phyloP scores from a whole-genome alignment of 2,113 vertebrate genomes.

The Cariama cristata region DNA sequence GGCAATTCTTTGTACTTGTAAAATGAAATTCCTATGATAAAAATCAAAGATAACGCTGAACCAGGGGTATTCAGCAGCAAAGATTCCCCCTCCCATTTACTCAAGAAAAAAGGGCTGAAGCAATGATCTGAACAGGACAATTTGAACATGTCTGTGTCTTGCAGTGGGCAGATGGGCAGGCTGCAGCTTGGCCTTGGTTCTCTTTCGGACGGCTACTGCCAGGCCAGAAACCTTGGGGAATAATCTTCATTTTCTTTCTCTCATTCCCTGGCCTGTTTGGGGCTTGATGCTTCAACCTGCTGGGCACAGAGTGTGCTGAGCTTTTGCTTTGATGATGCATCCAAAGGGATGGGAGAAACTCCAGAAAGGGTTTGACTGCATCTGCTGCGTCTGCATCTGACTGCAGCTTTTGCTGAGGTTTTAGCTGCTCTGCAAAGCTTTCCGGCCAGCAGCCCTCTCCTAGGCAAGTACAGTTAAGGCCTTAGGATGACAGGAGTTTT shows the following conservation, averaged over 20 bases:
- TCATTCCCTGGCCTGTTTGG: neutral
- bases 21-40: neutral
- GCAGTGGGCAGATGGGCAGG: too few species aligned
- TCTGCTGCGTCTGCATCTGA: neutral
- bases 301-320: neutral
- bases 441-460: neutral
- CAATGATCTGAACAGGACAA: neutral
- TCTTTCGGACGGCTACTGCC: neutral
- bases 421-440: neutral
- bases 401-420: neutral
- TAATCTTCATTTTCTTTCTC: neutral
- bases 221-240: neutral
- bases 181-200: neutral
- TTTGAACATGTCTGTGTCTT: neutral
- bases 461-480: neutral
- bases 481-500: neutral
- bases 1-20: neutral
- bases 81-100: neutral
- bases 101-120: neutral
- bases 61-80: neutral
- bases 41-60: neutral
- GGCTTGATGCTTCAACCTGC: neutral
- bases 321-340: neutral
- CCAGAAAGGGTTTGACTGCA: neutral
- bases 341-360: neutral